These are phyloP conservation scores for Zeus faber DNA, from an alignment of 2,113 vertebrate genomes.

Conservation along the genomic window DNA sequence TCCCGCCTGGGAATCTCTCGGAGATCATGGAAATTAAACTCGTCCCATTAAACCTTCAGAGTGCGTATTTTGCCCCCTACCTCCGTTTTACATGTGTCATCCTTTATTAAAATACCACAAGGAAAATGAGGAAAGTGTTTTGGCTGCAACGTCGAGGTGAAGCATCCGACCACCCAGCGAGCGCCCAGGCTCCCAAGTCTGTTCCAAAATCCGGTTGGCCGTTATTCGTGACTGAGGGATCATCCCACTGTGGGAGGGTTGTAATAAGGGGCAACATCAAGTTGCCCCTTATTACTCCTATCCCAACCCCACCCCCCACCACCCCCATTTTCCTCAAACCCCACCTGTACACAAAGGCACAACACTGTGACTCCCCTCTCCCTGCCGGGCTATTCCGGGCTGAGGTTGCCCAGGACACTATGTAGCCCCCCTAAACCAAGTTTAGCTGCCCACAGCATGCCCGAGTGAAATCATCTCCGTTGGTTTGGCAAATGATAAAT, in stretches of 20 bases:
- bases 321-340: constrained; percentile 23
- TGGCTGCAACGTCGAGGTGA: constrained; percentile 12
- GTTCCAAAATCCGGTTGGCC: constrained; percentile 31
- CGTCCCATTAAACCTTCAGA: constrained; percentile 31
- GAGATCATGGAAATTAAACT: constrained; percentile 42
- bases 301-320: not conserved
- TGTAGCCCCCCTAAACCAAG: constrained; percentile 53
- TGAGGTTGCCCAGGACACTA: constrained; percentile 66
- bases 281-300: not conserved
- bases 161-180: constrained; percentile 41
- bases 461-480: constrained; percentile 67
- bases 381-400: constrained; percentile 50
- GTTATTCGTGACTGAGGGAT: constrained; percentile 18
- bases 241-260: too few relatives aligned
- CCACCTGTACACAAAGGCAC: not conserved
- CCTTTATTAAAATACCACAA: constrained; percentile 31
- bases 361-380: not conserved
- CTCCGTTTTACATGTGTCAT: constrained; percentile 12
- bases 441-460: constrained; percentile 66
- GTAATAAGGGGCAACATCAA: too few relatives aligned
- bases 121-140: constrained; percentile 30
- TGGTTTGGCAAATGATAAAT: constrained; percentile 75
- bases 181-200: constrained; percentile 8
- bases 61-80: constrained; percentile 9
- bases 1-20: constrained; percentile 54